Base-by-base conservation (phyloP, 2,888 invertebrate species). In the Lycia hirtaria region DNA sequence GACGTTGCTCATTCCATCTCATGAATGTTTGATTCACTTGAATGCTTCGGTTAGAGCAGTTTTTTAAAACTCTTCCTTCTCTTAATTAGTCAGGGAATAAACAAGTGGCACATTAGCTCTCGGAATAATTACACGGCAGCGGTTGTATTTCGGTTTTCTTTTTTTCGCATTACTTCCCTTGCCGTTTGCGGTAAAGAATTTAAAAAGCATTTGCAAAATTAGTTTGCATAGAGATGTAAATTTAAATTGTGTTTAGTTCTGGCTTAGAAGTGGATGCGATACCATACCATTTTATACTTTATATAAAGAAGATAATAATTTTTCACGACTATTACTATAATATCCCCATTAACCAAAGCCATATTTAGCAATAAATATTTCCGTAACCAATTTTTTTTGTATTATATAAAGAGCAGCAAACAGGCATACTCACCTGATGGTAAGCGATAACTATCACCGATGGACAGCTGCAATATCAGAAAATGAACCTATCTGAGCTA, bases 81-180 rank as follows among this genome's bases (percentile, higher is more conserved):
- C 87, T 88, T 91, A 92, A 91, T 92, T 92, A 89, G 89, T 85
- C 85, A 77, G 83, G 86, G 89, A 85, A 89, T 89, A 90, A 91
- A 88, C 90, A 89, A 88, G 84, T 80, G 87, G 87, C 86, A 86
- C 87, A 89, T 91, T 91, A 88, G 87, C 91, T 87, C 80, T 87
- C 83, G 79, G 81, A 84, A 90, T 91, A 91, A 92, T 91, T 92
- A 87, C 88, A 78, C 78, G 69, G 76, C 73, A 69, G 76, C 73
- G 78, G 85, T 79, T 76, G 81, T 78, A 76, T 76, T 75, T 73
- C 75, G 72, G 80, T 76, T 72, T 73, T 67, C 47, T 52, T 57
- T 73, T 78, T 77, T 71, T 71, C 73, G 66, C 69, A 74, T 73
- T 72, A 58, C 68, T 79, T 73, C 75, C 75, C 76, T 58, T 65